A percentile compares a stretch with the other conserved stretches of the same genome.
These are phyloP conservation scores for Ibidorhyncha struthersii DNA, from an alignment of 2,113 vertebrate species.

Conservation along the genomic window DNA sequence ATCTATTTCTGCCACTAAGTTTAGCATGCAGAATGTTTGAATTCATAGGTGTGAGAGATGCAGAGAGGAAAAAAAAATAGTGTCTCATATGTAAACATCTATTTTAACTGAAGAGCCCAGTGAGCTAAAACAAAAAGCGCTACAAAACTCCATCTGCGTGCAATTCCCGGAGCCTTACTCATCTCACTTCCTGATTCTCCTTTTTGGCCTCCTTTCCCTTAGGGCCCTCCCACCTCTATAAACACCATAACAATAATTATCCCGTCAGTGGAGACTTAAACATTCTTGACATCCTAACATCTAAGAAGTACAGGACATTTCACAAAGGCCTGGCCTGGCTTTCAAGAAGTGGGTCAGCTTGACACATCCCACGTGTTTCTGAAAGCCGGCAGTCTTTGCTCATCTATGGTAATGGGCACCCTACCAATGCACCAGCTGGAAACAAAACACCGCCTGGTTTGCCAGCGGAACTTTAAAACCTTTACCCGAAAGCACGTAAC, in stretches of 20 bases:
- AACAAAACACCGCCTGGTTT: slow-evolving; percentile 29
- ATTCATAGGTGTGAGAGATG: not conserved
- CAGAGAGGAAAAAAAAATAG: not conserved
- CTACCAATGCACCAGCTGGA: slow-evolving; percentile 2
- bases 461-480: not conserved
- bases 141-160: not conserved
- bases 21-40: not conserved
- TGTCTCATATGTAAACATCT: not conserved
- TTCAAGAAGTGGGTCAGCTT: slow-evolving; percentile 66
- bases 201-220: slow-evolving; percentile 51
- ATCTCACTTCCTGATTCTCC: slow-evolving; percentile 53
- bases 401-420: slow-evolving; percentile 65
- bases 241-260: slow-evolving; percentile 63
- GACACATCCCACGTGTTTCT: slow-evolving; percentile 47
- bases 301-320: slow-evolving; percentile 38
- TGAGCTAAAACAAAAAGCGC: slow-evolving; percentile 6
- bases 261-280: slow-evolving; percentile 12
- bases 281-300: slow-evolving; percentile 51
- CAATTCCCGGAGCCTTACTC: slow-evolving; percentile 46
- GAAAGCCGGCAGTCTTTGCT: slow-evolving; percentile 45
- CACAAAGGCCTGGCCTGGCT: slow-evolving; percentile 40
- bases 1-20: not conserved
- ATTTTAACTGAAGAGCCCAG: slow-evolving; percentile 13
- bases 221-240: slow-evolving; percentile 48
- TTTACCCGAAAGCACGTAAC: fast-evolving